Base-by-base conservation (phyloP, 2,888 invertebrate species). In the Vanessa cardui region DNA sequence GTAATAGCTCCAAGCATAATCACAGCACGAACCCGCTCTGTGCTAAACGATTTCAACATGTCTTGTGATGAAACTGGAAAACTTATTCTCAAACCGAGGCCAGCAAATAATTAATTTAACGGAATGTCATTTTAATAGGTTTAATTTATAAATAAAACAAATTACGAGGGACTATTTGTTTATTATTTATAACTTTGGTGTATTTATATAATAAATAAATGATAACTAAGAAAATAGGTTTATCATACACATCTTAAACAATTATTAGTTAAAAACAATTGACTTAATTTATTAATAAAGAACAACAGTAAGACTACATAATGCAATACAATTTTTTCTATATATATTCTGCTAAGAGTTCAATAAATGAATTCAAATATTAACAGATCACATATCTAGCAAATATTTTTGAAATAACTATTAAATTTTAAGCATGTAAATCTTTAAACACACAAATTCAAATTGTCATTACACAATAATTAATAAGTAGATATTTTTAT, bases 61-160 rank as follows among this genome's bases (percentile, higher is more conserved):
- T 98, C 98, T 31, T 99, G 99, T 88, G 99, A 99, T 83, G 98
- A 99, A 84, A 98, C 98, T 44, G 99, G 99, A 68, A 98, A 98
- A 90, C 94, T 99, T 60, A 99, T 99, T 79, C 92, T 99, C 46
- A 98, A 98, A 86, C 99, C 98, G 1, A 90, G 98, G 69, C 98
- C 97, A 0, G 88, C 92, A 64, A 90, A 89, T 74, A 88, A 81
- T 74, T 74, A 64, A 64, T 72, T 39, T 61, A 73, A 62, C 58
- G 15, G 15, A 31, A 26, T 54, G 12, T 54, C 65, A 65, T 62
- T 85, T 82, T 86, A 84, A 78, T 18, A 46, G 56, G 59, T 66
- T 59, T 69, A 39, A 58, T 68, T 58, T 60, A 66, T 61, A 76
- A 89, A 83, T 83, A 78, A 90, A 89, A 91, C 82, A 76, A 80